phyloP scores from a whole-genome alignment of 2,797 vertebrate genomes.

The Microhierax caerulescens region DNA sequence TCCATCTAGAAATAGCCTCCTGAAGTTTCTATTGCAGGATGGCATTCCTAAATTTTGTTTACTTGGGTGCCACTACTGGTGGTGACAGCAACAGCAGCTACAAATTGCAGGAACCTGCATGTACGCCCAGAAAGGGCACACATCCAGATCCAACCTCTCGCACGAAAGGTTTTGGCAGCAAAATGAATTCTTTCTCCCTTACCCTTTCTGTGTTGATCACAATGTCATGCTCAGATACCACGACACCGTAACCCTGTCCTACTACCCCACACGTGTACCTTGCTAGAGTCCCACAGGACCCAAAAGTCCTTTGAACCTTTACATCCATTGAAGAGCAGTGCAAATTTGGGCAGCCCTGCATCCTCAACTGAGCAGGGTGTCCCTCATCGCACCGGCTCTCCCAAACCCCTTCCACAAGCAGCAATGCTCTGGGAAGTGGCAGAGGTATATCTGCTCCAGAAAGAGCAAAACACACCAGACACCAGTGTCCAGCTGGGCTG shows the following conservation, averaged over 20 bases:
- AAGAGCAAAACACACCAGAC: neutral
- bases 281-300: neutral
- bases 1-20: slow-evolving; percentile 6
- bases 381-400: neutral
- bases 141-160: neutral
- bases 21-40: neutral
- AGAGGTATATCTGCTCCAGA: neutral
- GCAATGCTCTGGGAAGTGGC: neutral
- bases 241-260: neutral
- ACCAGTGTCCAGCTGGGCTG: neutral
- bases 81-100: slow-evolving; percentile 24
- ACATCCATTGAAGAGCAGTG: neutral
- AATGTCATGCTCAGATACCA: neutral
- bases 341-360: neutral
- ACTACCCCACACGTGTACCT: neutral
- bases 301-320: neutral
- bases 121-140: neutral
- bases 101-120: neutral
- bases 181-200: neutral
- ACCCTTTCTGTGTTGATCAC: neutral
- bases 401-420: neutral
- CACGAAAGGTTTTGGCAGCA: slow-evolving; percentile 26
- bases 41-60: neutral
- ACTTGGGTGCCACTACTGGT: slow-evolving; percentile 23
- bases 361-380: neutral